Evolutionary conservation across 2,888 invertebrate species (phyloP).

Genomic region (Conops quadrifasciatus): DNA sequence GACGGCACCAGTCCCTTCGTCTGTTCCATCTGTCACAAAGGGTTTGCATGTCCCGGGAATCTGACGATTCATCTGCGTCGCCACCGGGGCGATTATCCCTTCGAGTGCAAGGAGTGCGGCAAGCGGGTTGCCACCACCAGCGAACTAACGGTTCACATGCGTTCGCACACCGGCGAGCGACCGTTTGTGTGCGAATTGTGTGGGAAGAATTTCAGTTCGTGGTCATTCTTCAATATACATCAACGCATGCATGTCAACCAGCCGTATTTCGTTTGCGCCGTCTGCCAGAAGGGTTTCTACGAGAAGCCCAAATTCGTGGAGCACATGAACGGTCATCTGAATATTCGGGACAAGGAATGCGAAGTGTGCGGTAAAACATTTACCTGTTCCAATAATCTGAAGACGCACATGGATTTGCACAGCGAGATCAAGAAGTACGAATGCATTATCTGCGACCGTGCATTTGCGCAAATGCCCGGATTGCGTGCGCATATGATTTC

Average conservation of each 20-base stretch:
- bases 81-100: constrained; percentile 55
- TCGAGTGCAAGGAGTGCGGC: constrained; percentile 56
- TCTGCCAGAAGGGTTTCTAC: constrained; percentile 58
- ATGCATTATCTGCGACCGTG: constrained; percentile 51
- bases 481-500: constrained; percentile 52
- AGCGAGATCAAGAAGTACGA: constrained; percentile 56
- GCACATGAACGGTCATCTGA: constrained; percentile 58
- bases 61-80: constrained; percentile 56
- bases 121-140: constrained; percentile 58
- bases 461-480: constrained; percentile 56
- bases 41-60: constrained; percentile 57
- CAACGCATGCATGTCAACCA: constrained; percentile 55
- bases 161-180: constrained; percentile 57
- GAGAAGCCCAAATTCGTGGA: constrained; percentile 59
- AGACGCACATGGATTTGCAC: constrained; percentile 56
- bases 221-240: constrained; percentile 59
- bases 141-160: constrained; percentile 57
- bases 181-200: constrained; percentile 57
- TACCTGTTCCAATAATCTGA: constrained; percentile 56
- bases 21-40: constrained; percentile 56
- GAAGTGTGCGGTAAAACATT: constrained; percentile 56
- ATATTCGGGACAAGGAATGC: constrained; percentile 57
- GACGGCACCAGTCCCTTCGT: constrained; percentile 57
- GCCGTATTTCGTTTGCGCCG: constrained; percentile 57
- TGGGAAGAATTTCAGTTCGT: constrained; percentile 57